Conservation (phyloP, 1,140 invertebrate genomes). For the Scaptomyza montana region DNA sequence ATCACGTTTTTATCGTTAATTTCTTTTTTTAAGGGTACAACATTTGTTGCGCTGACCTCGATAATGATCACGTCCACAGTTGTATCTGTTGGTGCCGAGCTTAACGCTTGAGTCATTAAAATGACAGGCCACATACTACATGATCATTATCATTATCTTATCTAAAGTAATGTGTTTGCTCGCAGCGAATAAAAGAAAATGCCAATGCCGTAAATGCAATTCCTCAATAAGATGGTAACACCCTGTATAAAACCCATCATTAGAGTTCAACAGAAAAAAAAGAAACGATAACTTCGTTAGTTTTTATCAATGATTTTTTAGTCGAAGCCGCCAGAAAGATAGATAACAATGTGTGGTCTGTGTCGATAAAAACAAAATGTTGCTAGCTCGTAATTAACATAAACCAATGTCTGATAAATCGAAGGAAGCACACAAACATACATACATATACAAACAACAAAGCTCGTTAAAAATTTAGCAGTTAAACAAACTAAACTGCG, state of each 20-base stretch:
- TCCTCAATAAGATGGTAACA: conserved; percentile 4
- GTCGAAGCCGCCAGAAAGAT: conserved; percentile 37
- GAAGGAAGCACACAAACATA: conserved; percentile 1
- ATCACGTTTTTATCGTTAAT: conserved; percentile 12
- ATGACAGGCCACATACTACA: conserved; percentile 16
- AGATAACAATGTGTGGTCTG: conserved; percentile 45
- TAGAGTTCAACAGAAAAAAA: conserved; percentile 12
- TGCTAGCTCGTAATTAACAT: conserved; percentile 5
- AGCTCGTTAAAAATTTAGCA: conserved; percentile 36
- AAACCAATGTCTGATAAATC: conserved; percentile 29
- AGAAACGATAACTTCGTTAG: background rate
- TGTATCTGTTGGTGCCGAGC: conserved; percentile 20
- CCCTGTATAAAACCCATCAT: conserved; percentile 28
- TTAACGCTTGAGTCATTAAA: conserved; percentile 34
- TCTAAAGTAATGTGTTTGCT: conserved; percentile 38
- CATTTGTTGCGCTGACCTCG: conserved; percentile 30
- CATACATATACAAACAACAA: conserved; percentile 14
- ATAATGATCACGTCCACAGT: conserved; percentile 32
- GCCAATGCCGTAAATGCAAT: conserved; percentile 25
- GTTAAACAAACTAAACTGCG: conserved; percentile 67
- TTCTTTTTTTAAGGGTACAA: conserved; percentile 41
- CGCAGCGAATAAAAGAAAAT: conserved; percentile 21
- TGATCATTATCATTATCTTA: conserved; percentile 44
- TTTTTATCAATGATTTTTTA: conserved; percentile 45
- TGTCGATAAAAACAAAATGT: conserved; percentile 30